phyloP scores from a whole-genome alignment of 2,888 invertebrate genomes.

The Lithophane semibrunnea region DNA sequence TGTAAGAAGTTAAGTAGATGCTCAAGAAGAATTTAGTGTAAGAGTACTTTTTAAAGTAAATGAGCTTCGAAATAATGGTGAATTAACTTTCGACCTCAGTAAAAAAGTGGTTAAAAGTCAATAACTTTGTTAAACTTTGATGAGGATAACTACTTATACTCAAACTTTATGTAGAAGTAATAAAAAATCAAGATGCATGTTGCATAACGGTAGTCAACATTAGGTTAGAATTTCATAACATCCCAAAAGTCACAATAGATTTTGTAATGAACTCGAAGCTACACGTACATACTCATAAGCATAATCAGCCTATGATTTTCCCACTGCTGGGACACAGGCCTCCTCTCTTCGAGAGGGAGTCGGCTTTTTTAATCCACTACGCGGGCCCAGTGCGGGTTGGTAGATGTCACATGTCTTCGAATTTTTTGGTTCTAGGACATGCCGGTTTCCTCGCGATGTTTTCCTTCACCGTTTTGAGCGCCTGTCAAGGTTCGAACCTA shows the following conservation, averaged over 20 bases:
- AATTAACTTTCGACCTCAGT: constrained; percentile 61
- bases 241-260: background rate
- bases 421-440: no score
- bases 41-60: constrained; percentile 50
- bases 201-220: background rate
- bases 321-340: no score
- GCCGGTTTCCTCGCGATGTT: no score
- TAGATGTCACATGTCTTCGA: no score
- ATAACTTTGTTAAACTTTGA: constrained; percentile 52
- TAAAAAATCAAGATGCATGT: constrained; percentile 13
- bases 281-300: background rate
- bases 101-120: constrained; percentile 52
- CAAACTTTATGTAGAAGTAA: background rate
- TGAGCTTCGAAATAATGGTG: constrained; percentile 47
- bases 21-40: constrained; percentile 34
- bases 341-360: no score
- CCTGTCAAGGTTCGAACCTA: no score
- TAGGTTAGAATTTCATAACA: background rate
- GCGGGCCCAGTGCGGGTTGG: no score
- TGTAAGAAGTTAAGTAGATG: constrained; percentile 65
- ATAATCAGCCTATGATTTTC: no score
- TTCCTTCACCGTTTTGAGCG: no score
- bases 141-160: constrained; percentile 7
- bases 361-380: no score
- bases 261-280: background rate